These are phyloP conservation scores for Triplophysa rosa DNA, from an alignment of 2,113 vertebrate genomes.

Conservation along the genomic window DNA sequence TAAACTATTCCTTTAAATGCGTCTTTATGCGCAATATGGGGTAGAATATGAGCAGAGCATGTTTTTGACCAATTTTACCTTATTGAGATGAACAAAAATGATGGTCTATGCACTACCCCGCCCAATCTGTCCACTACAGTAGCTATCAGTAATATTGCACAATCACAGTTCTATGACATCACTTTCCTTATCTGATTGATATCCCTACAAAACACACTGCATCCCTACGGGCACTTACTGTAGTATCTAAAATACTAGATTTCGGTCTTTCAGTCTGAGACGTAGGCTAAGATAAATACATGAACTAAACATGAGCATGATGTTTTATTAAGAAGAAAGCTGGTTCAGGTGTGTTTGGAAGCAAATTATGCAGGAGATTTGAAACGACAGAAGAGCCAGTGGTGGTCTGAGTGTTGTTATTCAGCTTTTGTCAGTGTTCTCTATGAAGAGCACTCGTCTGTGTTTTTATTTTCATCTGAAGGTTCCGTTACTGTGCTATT, in stretches of 20 bases:
- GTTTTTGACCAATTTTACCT: too few species aligned
- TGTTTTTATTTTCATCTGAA: constrained; percentile 8
- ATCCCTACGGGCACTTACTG: too few species aligned
- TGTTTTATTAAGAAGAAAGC: too few species aligned
- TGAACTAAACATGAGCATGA: too few species aligned
- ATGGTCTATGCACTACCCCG: background rate
- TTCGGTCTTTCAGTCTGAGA: background rate
- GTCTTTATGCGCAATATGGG: too few species aligned
- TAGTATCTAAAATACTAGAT: background rate
- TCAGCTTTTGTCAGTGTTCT: background rate
- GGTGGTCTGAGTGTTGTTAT: background rate
- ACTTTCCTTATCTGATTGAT: background rate
- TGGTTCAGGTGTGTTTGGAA: too few species aligned
- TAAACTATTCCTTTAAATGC: too few species aligned
- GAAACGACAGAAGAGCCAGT: background rate
- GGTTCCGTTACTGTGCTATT: background rate
- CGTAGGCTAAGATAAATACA: background rate
- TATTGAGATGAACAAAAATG: background rate
- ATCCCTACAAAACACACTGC: too few species aligned
- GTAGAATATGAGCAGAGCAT: too few species aligned
- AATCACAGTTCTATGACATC: background rate
- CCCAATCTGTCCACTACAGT: background rate
- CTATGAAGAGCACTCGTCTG: constrained; percentile 19
- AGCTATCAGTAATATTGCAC: background rate
- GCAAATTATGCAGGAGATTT: too few species aligned